Conservation (phyloP, 2,797 vertebrate genomes). For the Macropus fuliginosus region DNA sequence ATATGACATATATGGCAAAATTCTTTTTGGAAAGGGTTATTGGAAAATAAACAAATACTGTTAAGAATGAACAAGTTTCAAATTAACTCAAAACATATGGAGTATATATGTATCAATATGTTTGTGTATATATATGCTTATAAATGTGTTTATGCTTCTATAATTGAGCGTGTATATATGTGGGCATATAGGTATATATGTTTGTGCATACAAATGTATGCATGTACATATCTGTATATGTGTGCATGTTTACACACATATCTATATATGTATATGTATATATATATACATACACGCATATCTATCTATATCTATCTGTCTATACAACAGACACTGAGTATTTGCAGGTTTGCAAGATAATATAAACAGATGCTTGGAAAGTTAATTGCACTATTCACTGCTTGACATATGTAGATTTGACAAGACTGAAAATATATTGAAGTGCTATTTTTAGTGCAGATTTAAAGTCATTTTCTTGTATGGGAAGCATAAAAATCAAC, state of each 20-base stretch:
- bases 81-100: background rate
- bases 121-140: background rate
- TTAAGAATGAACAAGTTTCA: conserved; percentile 57
- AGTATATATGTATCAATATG: background rate
- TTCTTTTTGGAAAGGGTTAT: conserved; percentile 68
- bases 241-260: no score
- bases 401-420: background rate
- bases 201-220: rapidly evolving
- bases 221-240: background rate
- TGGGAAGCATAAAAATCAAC: conserved; percentile 54
- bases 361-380: conserved; percentile 13
- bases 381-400: background rate
- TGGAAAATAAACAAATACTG: conserved; percentile 64
- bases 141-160: no score
- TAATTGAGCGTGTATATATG: no score
- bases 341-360: conserved; percentile 3
- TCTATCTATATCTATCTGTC: no score
- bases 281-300: background rate
- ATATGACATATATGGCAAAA: conserved; percentile 49
- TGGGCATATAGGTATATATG: background rate
- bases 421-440: conserved; percentile 5
- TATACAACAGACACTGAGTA: conserved; percentile 13
- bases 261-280: no score
- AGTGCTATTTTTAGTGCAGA: conserved; percentile 7
- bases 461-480: conserved; percentile 33